Base-by-base conservation (phyloP, 2,113 vertebrate genomes). In the Zapus hudsonius region DNA sequence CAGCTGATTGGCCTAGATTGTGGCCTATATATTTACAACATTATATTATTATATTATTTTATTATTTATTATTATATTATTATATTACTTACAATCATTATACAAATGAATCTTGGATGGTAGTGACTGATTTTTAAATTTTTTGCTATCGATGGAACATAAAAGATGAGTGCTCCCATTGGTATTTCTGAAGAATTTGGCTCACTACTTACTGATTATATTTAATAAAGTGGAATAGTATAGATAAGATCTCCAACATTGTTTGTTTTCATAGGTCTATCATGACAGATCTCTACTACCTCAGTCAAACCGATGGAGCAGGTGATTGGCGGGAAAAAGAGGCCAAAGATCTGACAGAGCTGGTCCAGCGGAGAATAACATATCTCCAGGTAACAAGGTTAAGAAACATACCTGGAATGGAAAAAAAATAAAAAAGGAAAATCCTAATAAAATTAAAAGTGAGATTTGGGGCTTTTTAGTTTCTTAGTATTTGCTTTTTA, bases 251-350 rank as follows among this genome's bases (percentile, higher is more conserved):
- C 76, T 64, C 55, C 29, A 17, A 42, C 96, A 38, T 90, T 94
- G 25, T 87, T 96, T 93, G 63, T 29, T 95, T 96, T 92, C 90
- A 20, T 91, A 99, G 99, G 97, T 99, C 99, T 94, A 98, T 99
- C 98, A 99, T 99, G 99, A 99, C 99, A 17, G 99, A 99, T 98
- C 98, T 99, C 96, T 99, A 99, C 98, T 99, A 99, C 99, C 99
- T 99, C 99, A 99, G 99, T 98, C 99, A 99, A 98, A 99, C 98
- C 87, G 99, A 99, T 94, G 99, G 99, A 97, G 99, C 99, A 75
- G 99, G 99, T 87, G 99, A 99, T 5, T 99, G 99, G 99, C 97
- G 99, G 97, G 97, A 98, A 96, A 99, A 98, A 98, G 99, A 99
- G 96, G 99, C 99, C 97, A 99, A 99, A 98, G 99, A 99, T 97